A percentile compares a stretch with the other conserved stretches of the same genome.
These are phyloP conservation scores for Brachyistius frenatus DNA, from an alignment of 2,113 vertebrate genomes.

Conservation along the genomic window DNA sequence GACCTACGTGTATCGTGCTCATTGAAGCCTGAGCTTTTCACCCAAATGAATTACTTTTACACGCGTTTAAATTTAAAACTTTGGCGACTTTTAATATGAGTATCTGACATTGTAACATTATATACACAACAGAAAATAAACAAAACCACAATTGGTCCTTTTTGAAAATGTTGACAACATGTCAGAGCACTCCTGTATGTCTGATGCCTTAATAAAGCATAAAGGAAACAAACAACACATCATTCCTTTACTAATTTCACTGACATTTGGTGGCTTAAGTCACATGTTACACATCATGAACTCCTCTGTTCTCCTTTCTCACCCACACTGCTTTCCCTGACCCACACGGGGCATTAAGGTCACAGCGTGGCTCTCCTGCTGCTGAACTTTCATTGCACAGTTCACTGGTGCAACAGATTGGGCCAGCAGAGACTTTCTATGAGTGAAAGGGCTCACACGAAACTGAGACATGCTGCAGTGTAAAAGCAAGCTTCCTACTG, in stretches of 20 bases:
- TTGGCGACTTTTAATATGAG: no score
- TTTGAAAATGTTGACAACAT: no score
- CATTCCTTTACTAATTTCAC: neutral
- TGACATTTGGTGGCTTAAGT: conserved; percentile 14
- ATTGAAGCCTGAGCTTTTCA: no score
- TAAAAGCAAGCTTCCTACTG: conserved; percentile 20
- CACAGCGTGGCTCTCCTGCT: conserved; percentile 46
- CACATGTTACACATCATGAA: conserved; percentile 1
- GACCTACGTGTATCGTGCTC: no score
- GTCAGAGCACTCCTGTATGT: no score
- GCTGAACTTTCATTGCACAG: conserved; percentile 62
- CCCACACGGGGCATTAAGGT: conserved; percentile 39
- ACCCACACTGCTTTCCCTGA: conserved; percentile 1
- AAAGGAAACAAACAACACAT: neutral
- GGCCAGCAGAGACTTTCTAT: conserved; percentile 42
- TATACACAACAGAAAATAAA: no score
- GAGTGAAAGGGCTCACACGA: conserved; percentile 43
- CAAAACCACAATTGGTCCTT: no score
- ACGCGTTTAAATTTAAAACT: no score
- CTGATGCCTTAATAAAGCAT: neutral
- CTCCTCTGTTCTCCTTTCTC: conserved; percentile 14
- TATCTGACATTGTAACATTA: no score
- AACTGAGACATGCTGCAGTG: conserved; percentile 45
- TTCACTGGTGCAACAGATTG: conserved; percentile 74
- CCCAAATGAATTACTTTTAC: no score